A percentile compares a stretch with the other conserved stretches of the same genome.
phyloP scores from a whole-genome alignment of 2,888 invertebrate species.

The Drosophila formosana region DNA sequence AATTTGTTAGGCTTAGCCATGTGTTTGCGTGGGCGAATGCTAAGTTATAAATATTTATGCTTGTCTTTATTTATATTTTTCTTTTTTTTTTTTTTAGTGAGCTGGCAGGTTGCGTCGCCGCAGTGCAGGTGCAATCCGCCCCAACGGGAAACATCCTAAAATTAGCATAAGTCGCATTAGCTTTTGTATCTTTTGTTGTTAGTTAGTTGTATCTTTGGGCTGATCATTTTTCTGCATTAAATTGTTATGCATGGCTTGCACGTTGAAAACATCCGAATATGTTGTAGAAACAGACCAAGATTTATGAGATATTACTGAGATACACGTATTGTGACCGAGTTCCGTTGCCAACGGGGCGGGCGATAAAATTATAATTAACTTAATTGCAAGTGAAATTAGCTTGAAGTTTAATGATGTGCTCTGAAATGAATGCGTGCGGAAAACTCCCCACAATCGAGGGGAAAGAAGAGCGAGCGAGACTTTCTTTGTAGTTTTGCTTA shows the following conservation, averaged over 20 bases:
- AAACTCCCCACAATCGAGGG: conserved; percentile 12
- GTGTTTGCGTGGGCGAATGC: conserved; percentile 56
- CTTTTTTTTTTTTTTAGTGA: conserved; percentile 34
- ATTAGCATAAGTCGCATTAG: conserved; percentile 52
- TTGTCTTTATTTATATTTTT: conserved; percentile 32
- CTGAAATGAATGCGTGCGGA: conserved; percentile 47
- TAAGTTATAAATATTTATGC: conserved; percentile 69
- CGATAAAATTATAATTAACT: conserved; percentile 75
- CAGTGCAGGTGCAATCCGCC: conserved; percentile 63
- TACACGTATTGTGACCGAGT: conserved; percentile 58
- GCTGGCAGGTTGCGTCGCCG: conserved; percentile 19
- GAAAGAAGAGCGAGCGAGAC: conserved; percentile 9
- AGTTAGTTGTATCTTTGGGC: conserved; percentile 9
- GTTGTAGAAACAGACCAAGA: conserved; percentile 33
- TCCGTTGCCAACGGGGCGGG: conserved; percentile 52
- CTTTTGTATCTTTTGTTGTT: conserved; percentile 17
- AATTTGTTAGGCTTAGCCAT: conserved; percentile 37
- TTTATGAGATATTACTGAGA: conserved; percentile 30
- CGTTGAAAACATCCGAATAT: conserved; percentile 23
- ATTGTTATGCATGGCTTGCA: conserved; percentile 54
- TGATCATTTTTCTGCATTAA: conserved; percentile 42
- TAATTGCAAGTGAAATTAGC: conserved; percentile 78
- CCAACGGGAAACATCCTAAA: conserved; percentile 24
- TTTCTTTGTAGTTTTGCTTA: conserved; percentile 51
- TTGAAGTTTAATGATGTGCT: conserved; percentile 68